Evolutionary conservation across 2,797 vertebrate species (phyloP).

Genomic region (Fundulus diaphanus): DNA sequence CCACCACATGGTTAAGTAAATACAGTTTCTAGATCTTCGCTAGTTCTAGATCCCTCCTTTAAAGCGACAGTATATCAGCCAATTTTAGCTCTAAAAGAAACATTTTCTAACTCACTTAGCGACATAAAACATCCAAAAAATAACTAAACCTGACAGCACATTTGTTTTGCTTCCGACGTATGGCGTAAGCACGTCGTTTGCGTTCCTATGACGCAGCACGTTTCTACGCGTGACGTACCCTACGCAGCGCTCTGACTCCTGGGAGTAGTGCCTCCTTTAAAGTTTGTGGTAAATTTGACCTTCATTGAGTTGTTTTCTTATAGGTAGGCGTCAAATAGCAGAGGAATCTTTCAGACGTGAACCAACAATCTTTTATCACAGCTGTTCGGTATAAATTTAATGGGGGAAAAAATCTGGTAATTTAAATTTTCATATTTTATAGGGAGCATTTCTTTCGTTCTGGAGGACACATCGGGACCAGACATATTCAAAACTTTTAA

Average conservation of each 20-base stretch:
- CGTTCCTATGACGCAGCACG: background rate
- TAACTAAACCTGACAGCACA: background rate
- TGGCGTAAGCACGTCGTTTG: background rate
- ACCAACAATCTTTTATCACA: background rate
- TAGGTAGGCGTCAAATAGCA: background rate
- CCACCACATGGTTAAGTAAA: conserved; percentile 68
- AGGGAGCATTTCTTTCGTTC: background rate
- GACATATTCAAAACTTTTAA: background rate
- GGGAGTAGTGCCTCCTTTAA: conserved; percentile 5
- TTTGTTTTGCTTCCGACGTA: background rate
- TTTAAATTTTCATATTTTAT: too few species aligned
- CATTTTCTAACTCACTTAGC: background rate
- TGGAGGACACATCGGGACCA: too few species aligned
- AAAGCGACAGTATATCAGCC: too few species aligned
- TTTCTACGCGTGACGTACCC: conserved; percentile 4
- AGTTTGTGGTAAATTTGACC: background rate
- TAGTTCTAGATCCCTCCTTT: background rate
- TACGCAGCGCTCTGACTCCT: conserved; percentile 40
- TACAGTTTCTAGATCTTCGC: background rate
- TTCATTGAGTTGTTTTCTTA: background rate
- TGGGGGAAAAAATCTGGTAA: background rate
- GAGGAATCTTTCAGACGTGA: background rate
- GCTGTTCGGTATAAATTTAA: background rate
- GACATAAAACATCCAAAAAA: background rate
- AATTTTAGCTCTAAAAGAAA: too few species aligned